Evolutionary conservation across 2,888 invertebrate genomes (phyloP).

Genomic region (Parascotia fuliginaria): DNA sequence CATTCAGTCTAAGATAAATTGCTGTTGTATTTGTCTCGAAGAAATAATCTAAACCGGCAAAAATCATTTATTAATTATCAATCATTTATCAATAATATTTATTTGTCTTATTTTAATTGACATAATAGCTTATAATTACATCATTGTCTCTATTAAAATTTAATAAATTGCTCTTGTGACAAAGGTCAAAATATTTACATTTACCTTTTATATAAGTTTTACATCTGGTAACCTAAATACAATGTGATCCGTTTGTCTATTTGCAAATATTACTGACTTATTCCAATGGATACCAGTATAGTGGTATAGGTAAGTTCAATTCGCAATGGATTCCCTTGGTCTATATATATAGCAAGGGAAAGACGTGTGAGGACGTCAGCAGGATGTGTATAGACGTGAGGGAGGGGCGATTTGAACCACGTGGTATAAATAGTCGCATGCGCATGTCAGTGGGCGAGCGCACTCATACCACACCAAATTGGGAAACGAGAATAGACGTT

Average conservation of each 20-base stretch:
- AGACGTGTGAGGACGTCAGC: conserved; percentile 34
- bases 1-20: no score
- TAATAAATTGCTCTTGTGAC: no score
- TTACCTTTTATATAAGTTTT: no score
- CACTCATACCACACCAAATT: conserved; percentile 75
- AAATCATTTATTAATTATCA: no score
- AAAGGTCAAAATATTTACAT: no score
- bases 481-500: conserved; percentile 68
- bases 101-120: no score
- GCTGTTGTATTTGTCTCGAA: no score
- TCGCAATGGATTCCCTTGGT: conserved; percentile 75
- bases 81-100: no score
- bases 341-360: conserved; percentile 74
- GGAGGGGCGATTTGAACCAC: conserved; percentile 53
- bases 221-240: no score
- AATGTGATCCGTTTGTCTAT: conserved; percentile 33
- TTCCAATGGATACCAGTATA: conserved; percentile 44
- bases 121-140: no score
- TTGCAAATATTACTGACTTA: conserved; percentile 57
- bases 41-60: no score
- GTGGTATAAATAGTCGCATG: conserved; percentile 79
- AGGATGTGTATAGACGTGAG: conserved; percentile 38
- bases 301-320: conserved; percentile 51
- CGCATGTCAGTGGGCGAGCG: conserved; percentile 65
- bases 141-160: no score